Percentiles rank a stretch among this genome's conserved stretches.
Conservation (phyloP, 1,140 invertebrate species). For the Drosophila arizonae region DNA sequence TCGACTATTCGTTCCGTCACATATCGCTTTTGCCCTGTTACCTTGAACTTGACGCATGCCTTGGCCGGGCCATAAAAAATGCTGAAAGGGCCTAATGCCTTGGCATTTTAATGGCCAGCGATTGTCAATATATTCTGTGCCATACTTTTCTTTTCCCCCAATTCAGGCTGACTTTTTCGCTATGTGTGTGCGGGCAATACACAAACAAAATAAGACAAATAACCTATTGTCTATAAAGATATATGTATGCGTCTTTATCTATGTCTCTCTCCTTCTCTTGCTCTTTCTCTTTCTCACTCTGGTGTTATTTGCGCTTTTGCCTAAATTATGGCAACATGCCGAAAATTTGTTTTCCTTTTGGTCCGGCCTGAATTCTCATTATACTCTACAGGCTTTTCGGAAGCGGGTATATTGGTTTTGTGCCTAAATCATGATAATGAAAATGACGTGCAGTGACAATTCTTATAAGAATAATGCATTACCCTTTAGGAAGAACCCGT, state of each 20-base stretch:
- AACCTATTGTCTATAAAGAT: conserved; percentile 32
- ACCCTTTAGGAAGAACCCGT: too few species aligned
- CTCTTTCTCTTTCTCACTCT: neutral
- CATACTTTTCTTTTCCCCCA: conserved; percentile 41
- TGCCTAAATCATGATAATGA: neutral
- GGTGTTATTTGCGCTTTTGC: conserved; percentile 28
- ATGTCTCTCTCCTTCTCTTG: neutral
- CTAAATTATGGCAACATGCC: conserved; percentile 47
- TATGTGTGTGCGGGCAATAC: neutral
- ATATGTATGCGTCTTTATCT: conserved; percentile 3
- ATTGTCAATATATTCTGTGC: conserved; percentile 47
- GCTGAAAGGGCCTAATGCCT: conserved; percentile 34
- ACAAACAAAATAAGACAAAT: conserved; percentile 13
- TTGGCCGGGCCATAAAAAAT: conserved; percentile 40
- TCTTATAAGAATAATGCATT: too few species aligned
- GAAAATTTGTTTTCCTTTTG: conserved; percentile 43
- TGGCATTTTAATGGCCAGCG: conserved; percentile 45
- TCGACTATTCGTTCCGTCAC: too few species aligned
- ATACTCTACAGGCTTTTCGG: neutral
- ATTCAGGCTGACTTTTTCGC: conserved; percentile 28
- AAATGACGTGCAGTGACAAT: too few species aligned
- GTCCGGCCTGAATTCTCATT: neutral
- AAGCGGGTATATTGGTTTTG: neutral
- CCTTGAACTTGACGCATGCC: conserved; percentile 48
- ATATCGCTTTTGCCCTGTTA: conserved; percentile 21